Percentiles rank a stretch among this genome's conserved stretches.
Evolutionary conservation across 2,888 invertebrate species (phyloP).

Genomic region (Strigamia crassipes): DNA sequence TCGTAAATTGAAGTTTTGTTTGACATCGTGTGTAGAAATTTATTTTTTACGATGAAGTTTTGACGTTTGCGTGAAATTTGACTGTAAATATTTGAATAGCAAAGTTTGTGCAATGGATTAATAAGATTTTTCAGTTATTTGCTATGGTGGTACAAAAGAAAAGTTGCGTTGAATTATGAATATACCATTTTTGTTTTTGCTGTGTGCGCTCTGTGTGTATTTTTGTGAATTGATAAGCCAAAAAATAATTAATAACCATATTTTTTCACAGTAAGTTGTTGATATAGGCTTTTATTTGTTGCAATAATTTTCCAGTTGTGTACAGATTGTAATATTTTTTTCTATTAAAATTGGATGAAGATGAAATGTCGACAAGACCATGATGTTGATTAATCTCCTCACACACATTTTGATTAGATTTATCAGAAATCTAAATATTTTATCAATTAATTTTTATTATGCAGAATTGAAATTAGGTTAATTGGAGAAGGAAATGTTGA

Average conservation of each 20-base stretch:
- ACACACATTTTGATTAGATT: no score
- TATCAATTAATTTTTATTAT: neutral
- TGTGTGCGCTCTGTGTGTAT: neutral
- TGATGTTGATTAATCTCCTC: no score
- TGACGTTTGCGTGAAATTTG: no score
- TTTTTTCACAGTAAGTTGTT: neutral
- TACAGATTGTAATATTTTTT: conserved; percentile 28
- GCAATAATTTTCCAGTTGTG: conserved; percentile 36
- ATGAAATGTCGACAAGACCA: neutral
- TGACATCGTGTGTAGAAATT: no score
- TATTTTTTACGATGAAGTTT: no score
- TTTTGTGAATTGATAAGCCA: neutral
- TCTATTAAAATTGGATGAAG: neutral
- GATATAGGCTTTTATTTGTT: neutral
- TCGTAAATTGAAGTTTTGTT: no score
- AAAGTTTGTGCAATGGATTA: neutral
- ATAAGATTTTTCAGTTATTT: neutral
- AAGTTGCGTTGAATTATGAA: no score
- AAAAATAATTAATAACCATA: neutral
- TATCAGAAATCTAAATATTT: neutral
- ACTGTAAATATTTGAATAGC: neutral
- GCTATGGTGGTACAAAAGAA: neutral
- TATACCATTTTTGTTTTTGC: neutral
- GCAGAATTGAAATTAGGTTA: neutral
- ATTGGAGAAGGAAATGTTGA: neutral